Evolutionary conservation across 1,140 invertebrate genomes (phyloP), one percentile per base, ranked within the genome.

Genomic region (Drosophila chauvacae): DNA sequence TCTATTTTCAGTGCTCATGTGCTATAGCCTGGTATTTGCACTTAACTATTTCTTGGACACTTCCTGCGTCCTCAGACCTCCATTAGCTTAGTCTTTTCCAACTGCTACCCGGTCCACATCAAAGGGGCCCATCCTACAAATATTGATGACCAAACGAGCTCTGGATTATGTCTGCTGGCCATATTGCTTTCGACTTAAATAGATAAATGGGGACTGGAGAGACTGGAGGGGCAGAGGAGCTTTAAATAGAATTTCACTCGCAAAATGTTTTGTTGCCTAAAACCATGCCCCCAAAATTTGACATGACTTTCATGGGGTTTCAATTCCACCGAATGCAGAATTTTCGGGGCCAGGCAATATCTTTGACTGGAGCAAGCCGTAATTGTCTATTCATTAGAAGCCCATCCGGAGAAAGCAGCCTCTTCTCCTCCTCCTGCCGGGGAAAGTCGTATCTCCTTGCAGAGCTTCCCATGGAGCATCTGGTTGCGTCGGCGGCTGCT

Each of bases 341-440:
- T 28, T 33, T 28, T n/a, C 7, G 18, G n/a, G 0, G 0, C 7
- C 30, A 41, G 26, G 23, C 35, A 42, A 35, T 50, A 26, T 28
- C 7, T 50, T 53, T 53, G 50, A 51, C 26, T 11, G 26, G 6
- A 33, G 48, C 28, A 7, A 53, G 13, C 30, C 30, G 30, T 50
- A 37, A 69, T 69, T 53, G 37, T 51, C 65, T 53, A 70, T 72
- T 72, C 66, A 72, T 72, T 71, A 72, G 64, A 50, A 48, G 28
- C 20, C 50, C 35, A 50, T 44, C 28, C 41, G 7, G 39, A 23
- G n/a, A 28, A 18, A 20, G 14, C 7, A 35, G 13, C 26, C 13
- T 47, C 18, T 55, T 7, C 14, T 39, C 37, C 26, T 55, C 13
- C 37, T 39, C 14, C 26, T 20, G 39, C 20, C 20, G 9, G 28